Percentiles rank a stretch among this genome's conserved stretches.
Conservation (phyloP, 2,797 vertebrate genomes). For the Okamejei kenojei region DNA sequence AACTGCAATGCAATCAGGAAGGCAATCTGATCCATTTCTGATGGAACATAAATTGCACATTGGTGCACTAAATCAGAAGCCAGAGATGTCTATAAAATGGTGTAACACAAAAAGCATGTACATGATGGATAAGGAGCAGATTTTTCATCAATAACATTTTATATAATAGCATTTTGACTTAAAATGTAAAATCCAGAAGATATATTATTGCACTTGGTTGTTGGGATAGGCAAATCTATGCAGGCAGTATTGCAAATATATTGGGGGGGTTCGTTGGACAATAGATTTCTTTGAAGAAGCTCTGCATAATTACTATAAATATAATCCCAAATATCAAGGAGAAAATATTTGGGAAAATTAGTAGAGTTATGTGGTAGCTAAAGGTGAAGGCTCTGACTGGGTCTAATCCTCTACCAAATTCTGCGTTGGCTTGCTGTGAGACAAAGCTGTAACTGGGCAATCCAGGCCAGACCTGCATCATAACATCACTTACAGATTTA, state of each 20-base stretch:
- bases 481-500: too few relatives aligned
- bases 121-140: not conserved
- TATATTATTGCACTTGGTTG: not conserved
- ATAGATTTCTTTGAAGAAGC: too few relatives aligned
- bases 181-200: not conserved
- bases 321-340: not conserved
- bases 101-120: not conserved
- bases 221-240: not conserved
- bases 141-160: not conserved
- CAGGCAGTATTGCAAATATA: not conserved
- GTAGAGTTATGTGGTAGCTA: not conserved
- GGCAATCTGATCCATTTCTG: not conserved
- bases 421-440: too few relatives aligned
- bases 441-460: too few relatives aligned
- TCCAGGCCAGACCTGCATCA: too few relatives aligned
- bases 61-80: not conserved
- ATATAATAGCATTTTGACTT: not conserved
- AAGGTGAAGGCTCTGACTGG: not conserved
- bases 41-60: not conserved
- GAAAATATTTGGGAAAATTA: not conserved
- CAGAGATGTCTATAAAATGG: not conserved
- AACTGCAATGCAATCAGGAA: not conserved
- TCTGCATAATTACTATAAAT: not conserved
- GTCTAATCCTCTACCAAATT: too few relatives aligned
- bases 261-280: not conserved